Base-by-base conservation (phyloP, 2,113 vertebrate genomes). In the Psophia crepitans region DNA sequence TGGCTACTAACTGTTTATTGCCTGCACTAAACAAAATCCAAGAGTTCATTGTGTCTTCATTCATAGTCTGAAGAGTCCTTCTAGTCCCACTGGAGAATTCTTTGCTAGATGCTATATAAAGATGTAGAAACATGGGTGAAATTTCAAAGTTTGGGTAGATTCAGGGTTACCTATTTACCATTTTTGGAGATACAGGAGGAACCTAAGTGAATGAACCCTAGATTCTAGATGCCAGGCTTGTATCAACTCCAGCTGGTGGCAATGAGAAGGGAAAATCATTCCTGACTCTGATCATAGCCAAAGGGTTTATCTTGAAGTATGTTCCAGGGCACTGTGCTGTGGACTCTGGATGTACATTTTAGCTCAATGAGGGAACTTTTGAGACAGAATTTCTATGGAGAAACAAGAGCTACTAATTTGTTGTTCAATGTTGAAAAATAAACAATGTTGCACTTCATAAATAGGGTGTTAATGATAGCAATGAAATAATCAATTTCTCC, bases 381-480 rank as follows among this genome's bases (percentile, higher is more conserved):
- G 15, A 90, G 65, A 70, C 1, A 14, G 41, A 83, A 76, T 82
- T 88, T 87, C 66, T 17, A 16, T 32, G 60, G 60, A 90, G 84
- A 66, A 95, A 87, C 17, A 74, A 54, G 71, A 90, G 32, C 35
- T 41, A 92, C 56, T 90, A 58, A 85, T 88, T 79, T 87, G 41
- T 77, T 84, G 53, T 58, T 95, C 22, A 26, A 76, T 93, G 75
- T 30, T 84, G 68, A 95, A 95, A 87, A 92, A 93, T 84, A 95
- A 97, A 65, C 0, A 2, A 44, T 77, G 37, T 93, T 92, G 65
- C 74, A 87, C 58, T 61, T 78, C 24, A 82, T 90, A 97, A 90
- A 95, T 68, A 82, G 81, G 49, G 84, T 84, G 73, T 61, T 91
- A 97, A 96, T 97, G 85, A 84, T 79, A 94, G 41, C 65, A 75